Evolutionary conservation across 2,113 vertebrate genomes (phyloP).

Genomic region (Takifugu bimaculatus): DNA sequence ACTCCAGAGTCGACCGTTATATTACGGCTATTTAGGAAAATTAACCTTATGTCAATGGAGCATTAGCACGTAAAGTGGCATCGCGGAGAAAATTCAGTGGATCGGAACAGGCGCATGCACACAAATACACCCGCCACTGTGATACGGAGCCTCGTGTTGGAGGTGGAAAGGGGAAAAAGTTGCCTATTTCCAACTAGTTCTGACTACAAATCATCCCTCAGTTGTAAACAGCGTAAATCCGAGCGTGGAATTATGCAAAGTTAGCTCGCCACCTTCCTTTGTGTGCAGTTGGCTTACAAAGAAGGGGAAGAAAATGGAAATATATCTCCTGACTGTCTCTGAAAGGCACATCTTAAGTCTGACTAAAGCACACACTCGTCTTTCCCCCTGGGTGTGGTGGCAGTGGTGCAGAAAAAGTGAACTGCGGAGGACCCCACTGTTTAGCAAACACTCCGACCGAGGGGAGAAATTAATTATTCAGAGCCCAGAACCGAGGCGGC

Average conservation of each 20-base stretch:
- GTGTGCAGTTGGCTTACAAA: conserved; percentile 23
- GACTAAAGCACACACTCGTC: conserved; percentile 70
- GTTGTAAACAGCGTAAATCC: conserved; percentile 9
- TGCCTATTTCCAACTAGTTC: conserved; percentile 12
- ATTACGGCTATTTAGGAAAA: conserved; percentile 24
- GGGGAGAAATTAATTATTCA: conserved; percentile 81
- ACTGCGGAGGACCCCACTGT: conserved; percentile 79
- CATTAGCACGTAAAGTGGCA: conserved; percentile 1
- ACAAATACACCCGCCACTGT: neutral
- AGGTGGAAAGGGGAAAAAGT: neutral
- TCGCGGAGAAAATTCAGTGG: conserved; percentile 8
- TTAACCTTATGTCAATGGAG: conserved; percentile 24
- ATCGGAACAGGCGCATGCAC: conserved; percentile 5
- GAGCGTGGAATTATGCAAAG: conserved; percentile 33
- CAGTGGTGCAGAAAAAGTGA: conserved; percentile 81
- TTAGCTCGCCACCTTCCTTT: conserved; percentile 28
- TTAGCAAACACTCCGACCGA: conserved; percentile 80
- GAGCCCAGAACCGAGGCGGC: conserved; percentile 72
- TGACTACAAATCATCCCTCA: conserved; percentile 11
- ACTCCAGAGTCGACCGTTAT: conserved; percentile 13
- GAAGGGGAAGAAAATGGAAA: conserved; percentile 10
- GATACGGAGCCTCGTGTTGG: conserved; percentile 4
- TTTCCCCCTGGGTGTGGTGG: conserved; percentile 68
- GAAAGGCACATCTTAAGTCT: conserved; percentile 68
- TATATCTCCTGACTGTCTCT: conserved; percentile 57